Percentiles rank a stretch among this genome's conserved stretches.
phyloP scores from a whole-genome alignment of 2,113 vertebrate species.

The Antigone vipio region DNA sequence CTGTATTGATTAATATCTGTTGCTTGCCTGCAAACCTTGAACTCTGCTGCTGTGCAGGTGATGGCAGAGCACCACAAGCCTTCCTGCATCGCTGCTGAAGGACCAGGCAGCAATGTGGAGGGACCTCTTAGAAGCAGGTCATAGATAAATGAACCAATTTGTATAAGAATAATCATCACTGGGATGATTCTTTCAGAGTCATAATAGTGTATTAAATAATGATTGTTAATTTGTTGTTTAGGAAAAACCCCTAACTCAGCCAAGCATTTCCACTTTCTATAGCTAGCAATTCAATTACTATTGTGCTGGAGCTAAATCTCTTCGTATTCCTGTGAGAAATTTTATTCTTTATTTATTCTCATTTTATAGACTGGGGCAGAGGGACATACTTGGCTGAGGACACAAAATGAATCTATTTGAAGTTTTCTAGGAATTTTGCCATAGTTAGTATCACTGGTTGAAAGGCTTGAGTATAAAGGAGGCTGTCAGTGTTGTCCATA shows the following conservation, averaged over 20 bases:
- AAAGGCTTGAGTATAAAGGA: not conserved
- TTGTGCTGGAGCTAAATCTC: not conserved
- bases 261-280: not conserved
- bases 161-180: not conserved
- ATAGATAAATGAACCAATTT: not conserved
- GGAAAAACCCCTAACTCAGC: not conserved
- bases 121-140: not conserved
- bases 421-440: not conserved
- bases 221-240: not conserved
- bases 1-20: not conserved
- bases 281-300: not conserved
- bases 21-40: not conserved
- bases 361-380: not conserved
- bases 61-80: not conserved
- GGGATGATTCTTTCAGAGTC: not conserved
- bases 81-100: fast-evolving
- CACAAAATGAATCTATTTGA: not conserved
- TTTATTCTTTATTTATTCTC: not conserved
- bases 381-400: not conserved
- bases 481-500: fast-evolving
- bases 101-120: not conserved
- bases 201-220: not conserved
- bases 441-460: not conserved
- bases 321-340: not conserved
- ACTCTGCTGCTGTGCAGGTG: not conserved